Conservation (phyloP, 23 tunicate genomes). For the Halocynthia roretzi region DNA sequence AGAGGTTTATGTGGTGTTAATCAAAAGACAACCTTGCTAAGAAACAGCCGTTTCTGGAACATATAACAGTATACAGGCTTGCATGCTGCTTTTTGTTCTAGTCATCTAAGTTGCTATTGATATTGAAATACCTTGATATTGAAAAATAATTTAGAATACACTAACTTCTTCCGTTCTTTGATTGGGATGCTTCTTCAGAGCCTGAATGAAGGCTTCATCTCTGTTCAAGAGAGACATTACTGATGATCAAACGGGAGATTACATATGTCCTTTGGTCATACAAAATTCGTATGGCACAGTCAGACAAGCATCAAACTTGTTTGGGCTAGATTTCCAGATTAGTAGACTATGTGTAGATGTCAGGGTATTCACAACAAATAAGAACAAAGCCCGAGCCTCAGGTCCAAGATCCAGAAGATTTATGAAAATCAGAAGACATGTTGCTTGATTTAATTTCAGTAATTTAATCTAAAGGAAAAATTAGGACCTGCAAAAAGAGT, state of each 20-base stretch:
- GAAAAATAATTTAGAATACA: not conserved
- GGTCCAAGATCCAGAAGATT: conserved; percentile 13
- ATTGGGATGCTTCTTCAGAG: conserved; percentile 37
- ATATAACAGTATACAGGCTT: not conserved
- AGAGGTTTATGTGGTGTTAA: no score
- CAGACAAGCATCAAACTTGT: no score
- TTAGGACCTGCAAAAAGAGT: no score
- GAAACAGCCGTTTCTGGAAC: not conserved
- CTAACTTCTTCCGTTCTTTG: conserved; percentile 11
- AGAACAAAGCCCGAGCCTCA: not conserved
- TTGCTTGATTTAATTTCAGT: no score
- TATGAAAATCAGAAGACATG: conserved; percentile 7
- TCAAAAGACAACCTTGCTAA: no score
- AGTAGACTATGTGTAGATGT: no score
- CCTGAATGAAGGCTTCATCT: conserved; percentile 69
- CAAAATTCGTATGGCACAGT: not conserved
- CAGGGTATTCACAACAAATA: not conserved
- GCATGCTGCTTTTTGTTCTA: not conserved
- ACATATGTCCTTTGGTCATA: not conserved
- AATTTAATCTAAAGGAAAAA: no score
- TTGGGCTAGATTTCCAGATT: no score
- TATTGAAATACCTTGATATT: not conserved
- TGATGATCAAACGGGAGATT: no score
- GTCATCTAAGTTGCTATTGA: not conserved
- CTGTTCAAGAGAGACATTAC: conserved; percentile 53